These are phyloP conservation scores for Halcyon leucocephala DNA, from an alignment of 2,797 vertebrate genomes.

Conservation along the genomic window DNA sequence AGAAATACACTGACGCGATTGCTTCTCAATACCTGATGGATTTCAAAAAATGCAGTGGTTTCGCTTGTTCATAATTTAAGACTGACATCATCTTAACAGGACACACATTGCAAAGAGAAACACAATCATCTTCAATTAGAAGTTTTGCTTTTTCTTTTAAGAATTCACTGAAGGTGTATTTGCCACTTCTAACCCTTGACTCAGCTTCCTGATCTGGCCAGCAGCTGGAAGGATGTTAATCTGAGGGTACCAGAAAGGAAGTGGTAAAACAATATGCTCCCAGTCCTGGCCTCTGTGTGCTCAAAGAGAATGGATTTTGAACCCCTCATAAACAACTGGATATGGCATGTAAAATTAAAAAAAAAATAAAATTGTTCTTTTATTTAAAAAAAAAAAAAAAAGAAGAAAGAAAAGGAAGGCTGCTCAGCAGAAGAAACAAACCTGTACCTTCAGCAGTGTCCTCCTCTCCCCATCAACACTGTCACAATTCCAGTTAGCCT, in stretches of 20 bases:
- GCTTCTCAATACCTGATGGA: neutral
- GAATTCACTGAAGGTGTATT: neutral
- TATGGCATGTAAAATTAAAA: neutral
- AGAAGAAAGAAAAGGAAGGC: neutral
- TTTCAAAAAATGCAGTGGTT: neutral
- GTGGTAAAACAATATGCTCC: neutral
- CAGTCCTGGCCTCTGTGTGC: neutral
- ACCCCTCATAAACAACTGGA: neutral
- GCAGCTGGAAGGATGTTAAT: slow-evolving; percentile 10
- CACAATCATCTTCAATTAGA: neutral
- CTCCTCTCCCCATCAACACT: neutral
- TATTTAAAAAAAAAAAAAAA: neutral
- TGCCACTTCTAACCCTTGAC: neutral
- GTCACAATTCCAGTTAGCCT: neutral
- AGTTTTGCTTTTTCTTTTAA: neutral
- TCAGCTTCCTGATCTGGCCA: slow-evolving; percentile 9
- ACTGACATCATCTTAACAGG: neutral
- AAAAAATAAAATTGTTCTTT: neutral
- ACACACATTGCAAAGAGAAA: neutral
- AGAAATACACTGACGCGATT: neutral
- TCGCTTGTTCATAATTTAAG: neutral
- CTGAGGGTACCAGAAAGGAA: neutral
- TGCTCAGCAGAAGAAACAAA: neutral
- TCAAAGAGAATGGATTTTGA: neutral
- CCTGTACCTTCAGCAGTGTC: neutral